phyloP scores from a whole-genome alignment of 2,113 vertebrate species.

The Sterna hirundo region DNA sequence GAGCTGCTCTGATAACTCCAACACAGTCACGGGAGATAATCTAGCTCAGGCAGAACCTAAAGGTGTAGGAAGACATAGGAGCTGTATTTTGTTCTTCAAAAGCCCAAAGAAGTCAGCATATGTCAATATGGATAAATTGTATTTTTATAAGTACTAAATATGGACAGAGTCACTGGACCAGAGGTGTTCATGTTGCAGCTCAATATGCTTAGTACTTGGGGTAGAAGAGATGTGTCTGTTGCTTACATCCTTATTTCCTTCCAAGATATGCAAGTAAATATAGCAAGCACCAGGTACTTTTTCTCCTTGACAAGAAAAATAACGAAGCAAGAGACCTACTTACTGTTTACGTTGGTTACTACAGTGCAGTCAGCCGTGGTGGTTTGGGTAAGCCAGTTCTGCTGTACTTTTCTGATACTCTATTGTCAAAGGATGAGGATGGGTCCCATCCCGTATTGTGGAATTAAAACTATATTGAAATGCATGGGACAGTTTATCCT shows the following conservation, averaged over 20 bases:
- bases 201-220: not conserved
- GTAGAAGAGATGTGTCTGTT: not conserved
- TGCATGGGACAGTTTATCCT: not conserved
- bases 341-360: not conserved
- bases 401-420: not conserved
- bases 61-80: not conserved
- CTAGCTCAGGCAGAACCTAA: not conserved
- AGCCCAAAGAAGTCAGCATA: not conserved
- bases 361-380: not conserved
- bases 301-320: not conserved
- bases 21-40: not conserved
- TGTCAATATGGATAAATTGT: not conserved
- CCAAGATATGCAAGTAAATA: not conserved
- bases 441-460: not conserved
- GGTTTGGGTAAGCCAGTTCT: not conserved
- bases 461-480: not conserved
- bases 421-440: not conserved
- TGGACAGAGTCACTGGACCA: not conserved
- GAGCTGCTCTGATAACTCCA: not conserved
- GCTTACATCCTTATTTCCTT: not conserved
- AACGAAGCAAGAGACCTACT: not conserved
- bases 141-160: not conserved
- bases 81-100: not conserved
- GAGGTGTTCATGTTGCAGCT: not conserved
- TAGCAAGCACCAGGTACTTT: not conserved